These are phyloP conservation scores for Eulemur albifrons DNA, from an alignment of 2,797 vertebrate genomes.

Conservation along the genomic window DNA sequence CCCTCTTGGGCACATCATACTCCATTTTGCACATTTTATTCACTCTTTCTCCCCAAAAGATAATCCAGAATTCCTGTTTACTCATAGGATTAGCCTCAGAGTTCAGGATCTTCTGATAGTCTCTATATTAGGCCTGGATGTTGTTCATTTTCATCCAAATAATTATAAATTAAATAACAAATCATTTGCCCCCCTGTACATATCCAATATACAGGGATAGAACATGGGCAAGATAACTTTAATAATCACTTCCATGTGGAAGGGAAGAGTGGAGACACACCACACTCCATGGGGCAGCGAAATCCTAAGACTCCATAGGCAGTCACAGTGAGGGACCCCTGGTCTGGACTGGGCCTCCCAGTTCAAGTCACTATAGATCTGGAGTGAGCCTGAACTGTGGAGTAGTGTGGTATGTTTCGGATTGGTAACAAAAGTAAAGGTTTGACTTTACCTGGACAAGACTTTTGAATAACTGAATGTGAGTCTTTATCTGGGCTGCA, in stretches of 20 bases:
- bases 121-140: not conserved
- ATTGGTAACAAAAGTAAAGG: not conserved
- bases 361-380: not conserved
- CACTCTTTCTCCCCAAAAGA: not conserved
- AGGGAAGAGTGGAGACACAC: not conserved
- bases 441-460: not conserved
- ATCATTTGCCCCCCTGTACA: not conserved
- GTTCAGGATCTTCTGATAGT: not conserved
- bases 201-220: not conserved
- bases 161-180: not conserved
- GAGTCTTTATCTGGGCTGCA: not conserved
- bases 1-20: not conserved
- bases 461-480: not conserved
- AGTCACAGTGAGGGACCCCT: not conserved
- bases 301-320: not conserved
- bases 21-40: not conserved
- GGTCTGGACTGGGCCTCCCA: not conserved
- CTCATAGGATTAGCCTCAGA: not conserved
- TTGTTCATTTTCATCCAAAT: not conserved
- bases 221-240: not conserved
- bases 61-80: not conserved
- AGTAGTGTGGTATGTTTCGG: not conserved
- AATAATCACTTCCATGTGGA: not conserved
- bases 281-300: not conserved
- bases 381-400: not conserved